Base-by-base conservation (phyloP, 1,140 invertebrate species). In the Sarcophaga bullata region DNA sequence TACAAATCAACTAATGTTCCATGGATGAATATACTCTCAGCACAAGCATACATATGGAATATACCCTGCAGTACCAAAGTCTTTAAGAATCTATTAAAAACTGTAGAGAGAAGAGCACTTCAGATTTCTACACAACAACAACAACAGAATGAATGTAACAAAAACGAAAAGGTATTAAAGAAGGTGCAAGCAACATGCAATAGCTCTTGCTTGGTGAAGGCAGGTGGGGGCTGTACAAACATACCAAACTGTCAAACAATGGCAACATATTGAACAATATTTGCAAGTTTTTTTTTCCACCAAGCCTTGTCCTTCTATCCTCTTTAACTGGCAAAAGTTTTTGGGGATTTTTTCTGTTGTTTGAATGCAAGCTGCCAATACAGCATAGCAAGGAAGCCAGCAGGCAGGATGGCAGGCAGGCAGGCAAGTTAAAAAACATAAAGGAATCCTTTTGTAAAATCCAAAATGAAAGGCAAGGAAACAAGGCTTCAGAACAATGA, bases 1-100 rank as follows among this genome's bases (percentile, higher is more conserved):
- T 81, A 81, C 48, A 78, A 78, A 78, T 78, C 75, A 78, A 78
- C 75, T 78, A 78, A 78, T 78, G 75, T 78, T 78, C 75, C 75
- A 78, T 78, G 48, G 48, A 78, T 72, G 37, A 6, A 17, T 25
- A 13, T 17, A 62, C 8, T 17, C 58, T 7, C 58, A 7, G 13
- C 58, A 17, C 62, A 7, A 7, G 13, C 58, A 17, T n/a, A 7
- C 2, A 72, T 25, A 4, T 37, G 1, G 25, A 4, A 37, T 37
- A 37, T 68, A 68, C 48, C 48, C n/a, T 78, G 48, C 17, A 19
- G 19, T 19, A 25, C 19, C 50, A 49, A 50, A 78, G 48, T 78
- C 75, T 78, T 78, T 78, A 78, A 78, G 75, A 50, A 78, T 78
- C 75, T 52, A 78, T 78, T 78, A 78, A 50, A 78, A 25, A 8